Evolutionary conservation across 2,888 invertebrate genomes (phyloP), one percentile per base, ranked within the genome.

Genomic region (Cremastinae sp.): DNA sequence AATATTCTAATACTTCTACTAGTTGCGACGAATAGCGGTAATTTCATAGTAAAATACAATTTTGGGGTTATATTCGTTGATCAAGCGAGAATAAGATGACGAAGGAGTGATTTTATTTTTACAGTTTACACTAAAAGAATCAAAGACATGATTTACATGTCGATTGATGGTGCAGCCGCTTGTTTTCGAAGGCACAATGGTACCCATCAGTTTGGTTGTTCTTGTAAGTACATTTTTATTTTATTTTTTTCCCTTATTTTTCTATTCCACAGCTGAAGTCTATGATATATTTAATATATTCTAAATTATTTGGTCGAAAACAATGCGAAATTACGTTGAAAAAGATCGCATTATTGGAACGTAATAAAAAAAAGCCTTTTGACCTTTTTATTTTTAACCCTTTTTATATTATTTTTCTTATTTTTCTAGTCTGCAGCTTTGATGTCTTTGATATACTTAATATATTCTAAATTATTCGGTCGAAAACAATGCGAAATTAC

Each of bases 191-290:
- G 97, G 77, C 91, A 98, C 78, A 98, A 98, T 92, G 97, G 95
- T 72, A 98, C 98, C 9, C 96, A 98, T 91, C 97, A 98, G 91
- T 94, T 95, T 81, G 99, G 99, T 75, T 99, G 98, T 90, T 94
- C 96, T 62, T 97, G 98, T 98, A 92, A 93, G 95, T 92, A 41
- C 0, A 47, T 8, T 18, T 22, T 51, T n/a, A 8, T 59, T 14
- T 22, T 38, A 22, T 59, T 43, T 10, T 12, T 45, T 14, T 12
- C 43, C 16, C 4, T 59, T 59, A 12, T 0, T n/a, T 58, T 41
- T 16, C 9, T n/a, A n/a, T n/a, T n/a, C n/a, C n/a, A n/a, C n/a
- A n/a, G n/a, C n/a, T n/a, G n/a, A n/a, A n/a, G n/a, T n/a, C n/a
- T n/a, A n/a, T n/a, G n/a, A n/a, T n/a, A n/a, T n/a, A n/a, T n/a